Evolutionary conservation across 2,113 vertebrate genomes (phyloP).

Genomic region (Electrona antarctica): DNA sequence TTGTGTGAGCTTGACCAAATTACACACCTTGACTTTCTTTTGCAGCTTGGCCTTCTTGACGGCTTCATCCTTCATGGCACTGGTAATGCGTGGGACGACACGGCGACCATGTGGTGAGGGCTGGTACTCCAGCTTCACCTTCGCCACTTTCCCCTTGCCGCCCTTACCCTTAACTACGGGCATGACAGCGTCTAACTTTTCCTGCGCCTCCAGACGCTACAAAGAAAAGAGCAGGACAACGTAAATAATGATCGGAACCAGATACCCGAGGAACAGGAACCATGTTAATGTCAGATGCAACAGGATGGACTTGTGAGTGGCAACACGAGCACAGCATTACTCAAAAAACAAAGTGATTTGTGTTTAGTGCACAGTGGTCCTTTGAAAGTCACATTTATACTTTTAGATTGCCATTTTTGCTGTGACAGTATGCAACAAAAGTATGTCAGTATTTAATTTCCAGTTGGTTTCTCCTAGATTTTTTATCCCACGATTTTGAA

Average conservation of each 20-base stretch:
- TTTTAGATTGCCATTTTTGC: not conserved
- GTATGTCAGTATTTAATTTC: no score
- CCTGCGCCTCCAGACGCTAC: slow-evolving; percentile 84
- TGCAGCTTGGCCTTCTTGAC: slow-evolving; percentile 83
- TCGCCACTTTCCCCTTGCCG: slow-evolving; percentile 80
- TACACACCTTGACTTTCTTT: slow-evolving; percentile 86
- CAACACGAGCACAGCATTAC: no score
- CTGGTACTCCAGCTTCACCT: slow-evolving; percentile 84
- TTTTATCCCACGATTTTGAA: no score
- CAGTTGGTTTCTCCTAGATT: no score
- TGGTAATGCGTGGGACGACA: slow-evolving; percentile 87
- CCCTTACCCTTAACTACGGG: slow-evolving; percentile 77
- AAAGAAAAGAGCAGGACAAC: not conserved
- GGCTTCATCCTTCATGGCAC: slow-evolving; percentile 92
- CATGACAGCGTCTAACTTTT: slow-evolving; percentile 74
- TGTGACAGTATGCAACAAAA: no score
- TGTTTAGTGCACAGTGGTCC: no score
- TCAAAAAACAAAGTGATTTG: not conserved
- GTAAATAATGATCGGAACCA: not conserved
- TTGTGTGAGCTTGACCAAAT: no score
- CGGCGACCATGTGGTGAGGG: slow-evolving; percentile 89
- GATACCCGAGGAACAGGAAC: not conserved
- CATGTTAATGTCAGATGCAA: not conserved
- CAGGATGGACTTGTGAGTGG: not conserved
- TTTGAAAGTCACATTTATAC: not conserved